Conservation (phyloP, 2,888 invertebrate genomes). For the Cantharis rustica region DNA sequence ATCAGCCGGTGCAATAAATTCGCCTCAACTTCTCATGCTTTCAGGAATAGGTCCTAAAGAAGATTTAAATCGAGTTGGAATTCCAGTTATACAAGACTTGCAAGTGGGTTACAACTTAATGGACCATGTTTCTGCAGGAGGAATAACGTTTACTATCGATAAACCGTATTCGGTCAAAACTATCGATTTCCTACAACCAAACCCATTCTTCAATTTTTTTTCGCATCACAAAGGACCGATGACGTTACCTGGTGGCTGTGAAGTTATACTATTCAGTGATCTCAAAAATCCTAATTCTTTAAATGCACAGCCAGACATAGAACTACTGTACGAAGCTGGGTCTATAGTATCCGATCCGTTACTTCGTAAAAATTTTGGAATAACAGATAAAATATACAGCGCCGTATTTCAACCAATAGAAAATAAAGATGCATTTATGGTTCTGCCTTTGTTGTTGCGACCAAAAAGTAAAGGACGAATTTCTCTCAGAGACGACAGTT, state of each 20-base stretch:
- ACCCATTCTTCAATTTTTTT: conserved; percentile 47
- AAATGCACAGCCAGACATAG: conserved; percentile 68
- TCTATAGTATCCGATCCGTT: conserved; percentile 64
- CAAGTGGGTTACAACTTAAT: conserved; percentile 61
- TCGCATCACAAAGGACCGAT: conserved; percentile 56
- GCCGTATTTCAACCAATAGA: conserved; percentile 50
- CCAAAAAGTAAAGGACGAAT: conserved; percentile 66
- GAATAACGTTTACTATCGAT: conserved; percentile 68
- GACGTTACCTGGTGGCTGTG: conserved; percentile 67
- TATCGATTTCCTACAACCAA: conserved; percentile 43
- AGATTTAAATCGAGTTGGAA: conserved; percentile 51
- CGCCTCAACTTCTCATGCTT: conserved; percentile 80
- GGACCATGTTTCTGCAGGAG: conserved; percentile 66
- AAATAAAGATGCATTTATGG: conserved; percentile 54
- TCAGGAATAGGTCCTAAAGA: conserved; percentile 63
- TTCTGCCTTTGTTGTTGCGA: conserved; percentile 62
- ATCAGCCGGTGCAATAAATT: conserved; percentile 69
- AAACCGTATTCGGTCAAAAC: conserved; percentile 55
- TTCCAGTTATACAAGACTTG: conserved; percentile 58
- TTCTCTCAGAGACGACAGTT: conserved; percentile 60
- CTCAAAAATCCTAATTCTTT: conserved; percentile 62
- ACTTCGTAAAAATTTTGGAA: conserved; percentile 56
- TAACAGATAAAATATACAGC: conserved; percentile 51
- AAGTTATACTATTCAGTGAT: conserved; percentile 69
- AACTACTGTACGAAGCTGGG: conserved; percentile 67